Evolutionary conservation across 1,140 invertebrate species (phyloP).

Genomic region (Oryctes rhinoceros): DNA sequence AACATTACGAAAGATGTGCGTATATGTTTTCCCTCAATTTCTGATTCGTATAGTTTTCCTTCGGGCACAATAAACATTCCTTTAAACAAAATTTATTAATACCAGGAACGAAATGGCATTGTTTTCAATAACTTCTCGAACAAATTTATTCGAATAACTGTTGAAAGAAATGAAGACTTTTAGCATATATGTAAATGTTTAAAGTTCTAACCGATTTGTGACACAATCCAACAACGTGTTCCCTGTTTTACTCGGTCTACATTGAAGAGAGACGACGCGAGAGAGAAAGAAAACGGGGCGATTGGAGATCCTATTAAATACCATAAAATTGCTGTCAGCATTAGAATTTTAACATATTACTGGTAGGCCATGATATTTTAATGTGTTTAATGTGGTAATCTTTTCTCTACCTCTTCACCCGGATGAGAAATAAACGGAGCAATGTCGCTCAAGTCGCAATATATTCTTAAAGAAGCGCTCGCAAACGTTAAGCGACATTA

Average conservation of each 20-base stretch:
- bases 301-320: constrained; percentile 29
- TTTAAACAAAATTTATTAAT: constrained; percentile 35
- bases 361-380: constrained; percentile 29
- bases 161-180: constrained; percentile 29
- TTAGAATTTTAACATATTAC: constrained; percentile 24
- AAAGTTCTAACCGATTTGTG: constrained; percentile 33
- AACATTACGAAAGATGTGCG: constrained; percentile 19
- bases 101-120: constrained; percentile 31
- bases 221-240: constrained; percentile 17
- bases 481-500: neutral
- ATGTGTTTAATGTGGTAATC: constrained; percentile 22
- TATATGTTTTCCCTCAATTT: constrained; percentile 27
- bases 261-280: neutral
- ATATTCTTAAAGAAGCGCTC: constrained; percentile 11
- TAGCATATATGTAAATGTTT: constrained; percentile 36
- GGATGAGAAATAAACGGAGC: constrained; percentile 2
- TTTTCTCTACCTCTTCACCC: constrained; percentile 10
- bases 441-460: neutral
- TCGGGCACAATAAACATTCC: constrained; percentile 22
- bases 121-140: constrained; percentile 34
- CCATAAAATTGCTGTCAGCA: constrained; percentile 16
- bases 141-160: constrained; percentile 34
- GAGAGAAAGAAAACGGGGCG: neutral
- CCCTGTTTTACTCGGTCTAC: neutral
- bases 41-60: constrained; percentile 17